Conservation (phyloP, 2,888 invertebrate genomes). For the Choristoneura rosaceana region DNA sequence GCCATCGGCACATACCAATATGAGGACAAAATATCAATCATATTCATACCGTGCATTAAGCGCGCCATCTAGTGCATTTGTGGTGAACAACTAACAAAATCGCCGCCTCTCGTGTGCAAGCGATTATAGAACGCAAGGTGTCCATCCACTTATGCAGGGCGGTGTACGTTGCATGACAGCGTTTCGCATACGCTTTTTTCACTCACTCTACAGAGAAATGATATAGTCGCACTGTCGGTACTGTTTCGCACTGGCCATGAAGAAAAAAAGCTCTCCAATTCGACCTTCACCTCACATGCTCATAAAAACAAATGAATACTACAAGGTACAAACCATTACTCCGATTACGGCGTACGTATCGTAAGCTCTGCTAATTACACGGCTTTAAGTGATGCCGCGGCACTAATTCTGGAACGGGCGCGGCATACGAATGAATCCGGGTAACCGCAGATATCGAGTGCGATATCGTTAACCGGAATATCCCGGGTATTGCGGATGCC, state of each 20-base stretch:
- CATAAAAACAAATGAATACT: conserved; percentile 22
- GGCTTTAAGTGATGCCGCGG: conserved; percentile 39
- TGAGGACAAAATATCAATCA: no score
- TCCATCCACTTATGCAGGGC: no score
- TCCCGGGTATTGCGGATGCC: neutral
- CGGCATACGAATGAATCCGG: conserved; percentile 44
- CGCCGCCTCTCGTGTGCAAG: no score
- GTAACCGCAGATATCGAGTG: conserved; percentile 39
- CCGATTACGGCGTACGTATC: conserved; percentile 24
- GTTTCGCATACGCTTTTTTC: no score
- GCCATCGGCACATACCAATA: no score
- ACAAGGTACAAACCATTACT: conserved; percentile 13
- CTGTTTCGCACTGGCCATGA: neutral
- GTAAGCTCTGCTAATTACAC: conserved; percentile 43
- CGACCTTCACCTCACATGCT: conserved; percentile 10
- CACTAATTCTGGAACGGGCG: conserved; percentile 41
- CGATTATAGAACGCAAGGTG: no score
- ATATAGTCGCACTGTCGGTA: no score
- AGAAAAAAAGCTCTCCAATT: neutral
- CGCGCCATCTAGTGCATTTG: no score
- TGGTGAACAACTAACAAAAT: no score
- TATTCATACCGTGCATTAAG: no score
- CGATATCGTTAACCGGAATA: conserved; percentile 41
- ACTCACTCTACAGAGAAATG: no score
- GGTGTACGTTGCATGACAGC: no score